phyloP scores from a whole-genome alignment of 2,888 invertebrate species.

The Drosophila kanekoi region DNA sequence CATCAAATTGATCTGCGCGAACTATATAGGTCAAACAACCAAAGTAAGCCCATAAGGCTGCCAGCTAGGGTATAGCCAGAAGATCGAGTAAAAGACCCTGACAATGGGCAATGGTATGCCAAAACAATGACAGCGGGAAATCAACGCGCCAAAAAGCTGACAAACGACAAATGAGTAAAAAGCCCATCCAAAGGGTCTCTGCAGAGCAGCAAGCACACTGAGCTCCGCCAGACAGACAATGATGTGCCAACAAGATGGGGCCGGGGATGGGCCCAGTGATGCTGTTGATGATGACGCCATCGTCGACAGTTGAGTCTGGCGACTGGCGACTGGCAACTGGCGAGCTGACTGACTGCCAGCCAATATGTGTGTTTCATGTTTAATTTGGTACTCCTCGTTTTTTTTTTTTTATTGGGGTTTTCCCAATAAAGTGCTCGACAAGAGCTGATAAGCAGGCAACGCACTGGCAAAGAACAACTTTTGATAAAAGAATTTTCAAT shows the following conservation, averaged over 20 bases:
- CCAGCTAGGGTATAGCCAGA: slow-evolving; percentile 18
- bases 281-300: slow-evolving; percentile 42
- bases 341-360: slow-evolving; percentile 4
- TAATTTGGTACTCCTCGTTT: slow-evolving; percentile 18
- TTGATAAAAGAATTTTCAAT: slow-evolving; percentile 38
- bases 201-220: background rate
- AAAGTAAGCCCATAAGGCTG: background rate
- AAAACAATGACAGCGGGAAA: slow-evolving; percentile 71
- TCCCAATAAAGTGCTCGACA: background rate
- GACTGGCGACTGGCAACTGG: slow-evolving; percentile 12
- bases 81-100: slow-evolving; percentile 23
- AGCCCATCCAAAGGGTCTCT: slow-evolving; percentile 37
- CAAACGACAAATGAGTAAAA: slow-evolving; percentile 72
- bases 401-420: slow-evolving; percentile 1
- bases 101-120: slow-evolving; percentile 46
- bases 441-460: slow-evolving; percentile 33
- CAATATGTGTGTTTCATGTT: slow-evolving; percentile 17
- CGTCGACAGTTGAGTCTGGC: slow-evolving; percentile 22
- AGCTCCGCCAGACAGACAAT: slow-evolving; percentile 24
- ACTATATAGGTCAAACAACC: background rate
- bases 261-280: background rate
- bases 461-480: slow-evolving; percentile 8
- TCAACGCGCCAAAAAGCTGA: slow-evolving; percentile 75
- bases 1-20: too few relatives aligned
- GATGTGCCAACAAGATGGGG: slow-evolving; percentile 23